Base-by-base conservation (phyloP, 2,113 vertebrate species). In the Cyanistes caeruleus region DNA sequence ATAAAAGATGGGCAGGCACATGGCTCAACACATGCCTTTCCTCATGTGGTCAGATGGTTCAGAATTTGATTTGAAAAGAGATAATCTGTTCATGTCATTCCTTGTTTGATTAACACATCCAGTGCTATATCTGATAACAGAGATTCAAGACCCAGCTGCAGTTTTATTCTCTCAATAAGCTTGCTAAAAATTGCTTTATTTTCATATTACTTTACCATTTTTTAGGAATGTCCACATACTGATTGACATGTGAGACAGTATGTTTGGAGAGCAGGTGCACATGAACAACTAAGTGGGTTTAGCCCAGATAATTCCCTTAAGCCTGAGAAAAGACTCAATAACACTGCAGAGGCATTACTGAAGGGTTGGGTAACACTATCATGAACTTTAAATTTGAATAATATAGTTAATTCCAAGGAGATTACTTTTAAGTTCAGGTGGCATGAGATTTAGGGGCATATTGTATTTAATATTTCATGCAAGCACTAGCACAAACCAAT, bases 91-190 rank as follows among this genome's bases (percentile, higher is more conserved):
- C 43, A 28, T 58, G 43, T 73, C 3, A 83, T 44, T 87, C 62
- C 77, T 93, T 73, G 35, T 78, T 91, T 87, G 85, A 92, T 78
- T 94, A 91, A 80, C 44, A 88, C 10, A 79, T 60, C 33, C 75
- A 81, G 11, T 43, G 41, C 80, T 49, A 3, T 51, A 75, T 58
- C 74, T 69, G 49, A 89, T 56, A 92, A 56, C 37, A 75, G 60
- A 46, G 37, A 60, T 46, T 35, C 4, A 7, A 92, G 53, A 59
- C 11, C 41, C 62, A 87, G 82, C 64, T 92, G 65, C 37, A 64
- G n/a, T 56, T 87, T 78, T 75, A 84, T 33, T 64, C n/a, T 31
- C 39, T 68, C 81, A 72, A 68, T 64, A 84, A 59, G 65, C 20
- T 78, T 76, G 51, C 51, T 69, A 83, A 7, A 70, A 58, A 39